A percentile compares a stretch with the other conserved stretches of the same genome.
phyloP scores from a whole-genome alignment of 1,140 invertebrate species.

The Pogonus chalceus region DNA sequence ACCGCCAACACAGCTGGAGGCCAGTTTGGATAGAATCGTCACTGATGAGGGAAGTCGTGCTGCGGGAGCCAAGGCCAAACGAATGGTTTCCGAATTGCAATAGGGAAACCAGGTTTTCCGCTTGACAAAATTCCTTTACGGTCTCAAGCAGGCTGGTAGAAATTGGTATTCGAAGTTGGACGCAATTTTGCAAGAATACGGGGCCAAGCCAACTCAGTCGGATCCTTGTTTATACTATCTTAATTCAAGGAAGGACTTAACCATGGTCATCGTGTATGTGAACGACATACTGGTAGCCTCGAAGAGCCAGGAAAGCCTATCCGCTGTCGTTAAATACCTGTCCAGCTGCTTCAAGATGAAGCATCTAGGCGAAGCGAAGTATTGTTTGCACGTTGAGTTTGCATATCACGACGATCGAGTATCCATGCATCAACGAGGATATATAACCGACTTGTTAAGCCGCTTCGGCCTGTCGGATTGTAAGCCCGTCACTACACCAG shows the following conservation, averaged over 20 bases:
- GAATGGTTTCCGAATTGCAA: background rate
- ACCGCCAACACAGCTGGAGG: conserved; percentile 30
- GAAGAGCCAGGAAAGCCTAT: conserved; percentile 7
- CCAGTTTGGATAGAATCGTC: conserved; percentile 30
- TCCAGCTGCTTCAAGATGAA: conserved; percentile 15
- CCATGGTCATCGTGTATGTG: conserved; percentile 23
- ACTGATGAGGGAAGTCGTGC: conserved; percentile 15
- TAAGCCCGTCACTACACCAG: conserved; percentile 16
- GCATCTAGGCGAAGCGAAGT: conserved; percentile 10
- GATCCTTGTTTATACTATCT: conserved; percentile 26
- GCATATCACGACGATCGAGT: background rate
- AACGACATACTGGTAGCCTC: conserved; percentile 25
- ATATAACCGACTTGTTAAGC: conserved; percentile 15
- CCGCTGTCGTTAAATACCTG: background rate
- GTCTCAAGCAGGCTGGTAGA: conserved; percentile 27
- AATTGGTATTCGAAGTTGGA: conserved; percentile 22
- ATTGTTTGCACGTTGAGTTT: conserved; percentile 16
- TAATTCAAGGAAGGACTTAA: conserved; percentile 10
- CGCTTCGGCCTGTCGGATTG: conserved; percentile 19
- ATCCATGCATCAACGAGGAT: conserved; percentile 7
- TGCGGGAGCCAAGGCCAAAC: background rate
- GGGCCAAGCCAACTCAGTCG: conserved; percentile 12
- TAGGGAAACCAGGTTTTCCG: background rate
- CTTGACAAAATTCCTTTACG: conserved; percentile 26
- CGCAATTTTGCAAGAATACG: conserved; percentile 15